Percentiles rank a stretch among this genome's conserved stretches.
Evolutionary conservation across 2,888 invertebrate genomes (phyloP).

Genomic region (Dynastes grantii): DNA sequence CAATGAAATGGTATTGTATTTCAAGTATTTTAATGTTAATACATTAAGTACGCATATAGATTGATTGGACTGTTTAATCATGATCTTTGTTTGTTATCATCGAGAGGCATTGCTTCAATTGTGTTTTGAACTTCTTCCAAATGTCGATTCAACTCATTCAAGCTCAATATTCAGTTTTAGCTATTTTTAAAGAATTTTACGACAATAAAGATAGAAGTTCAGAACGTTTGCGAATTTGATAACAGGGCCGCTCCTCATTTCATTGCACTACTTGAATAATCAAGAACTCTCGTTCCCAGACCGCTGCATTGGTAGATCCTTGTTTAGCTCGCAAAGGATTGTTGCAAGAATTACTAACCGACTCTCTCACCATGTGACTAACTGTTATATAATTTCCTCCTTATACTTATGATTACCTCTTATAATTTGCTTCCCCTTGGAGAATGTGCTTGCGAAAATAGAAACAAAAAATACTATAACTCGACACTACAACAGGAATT

Average conservation of each 20-base stretch:
- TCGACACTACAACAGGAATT: not conserved
- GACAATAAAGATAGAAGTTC: constrained; percentile 25
- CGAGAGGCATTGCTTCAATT: constrained; percentile 49
- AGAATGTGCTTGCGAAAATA: not conserved
- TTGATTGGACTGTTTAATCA: constrained; percentile 58
- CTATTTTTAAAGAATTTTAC: not conserved
- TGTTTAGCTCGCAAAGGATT: constrained; percentile 24
- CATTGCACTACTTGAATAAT: constrained; percentile 46
- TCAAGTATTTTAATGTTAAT: constrained; percentile 59
- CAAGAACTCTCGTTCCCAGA: constrained; percentile 9
- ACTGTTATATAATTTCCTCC: constrained; percentile 10
- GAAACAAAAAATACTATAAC: not conserved
- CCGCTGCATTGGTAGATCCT: constrained; percentile 27
- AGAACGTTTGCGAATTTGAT: constrained; percentile 42
- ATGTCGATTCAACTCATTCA: not conserved
- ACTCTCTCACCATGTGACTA: not conserved
- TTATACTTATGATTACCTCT: not conserved
- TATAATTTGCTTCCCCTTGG: not conserved
- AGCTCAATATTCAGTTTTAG: not conserved
- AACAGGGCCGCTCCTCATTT: constrained; percentile 48
- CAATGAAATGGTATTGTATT: constrained; percentile 86
- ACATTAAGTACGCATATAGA: constrained; percentile 56
- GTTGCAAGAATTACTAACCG: constrained; percentile 17
- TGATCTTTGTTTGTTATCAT: constrained; percentile 46
- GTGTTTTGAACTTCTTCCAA: constrained; percentile 45